Evolutionary conservation across 2,888 invertebrate species (phyloP).

Genomic region (Eustalomyia histrio): DNA sequence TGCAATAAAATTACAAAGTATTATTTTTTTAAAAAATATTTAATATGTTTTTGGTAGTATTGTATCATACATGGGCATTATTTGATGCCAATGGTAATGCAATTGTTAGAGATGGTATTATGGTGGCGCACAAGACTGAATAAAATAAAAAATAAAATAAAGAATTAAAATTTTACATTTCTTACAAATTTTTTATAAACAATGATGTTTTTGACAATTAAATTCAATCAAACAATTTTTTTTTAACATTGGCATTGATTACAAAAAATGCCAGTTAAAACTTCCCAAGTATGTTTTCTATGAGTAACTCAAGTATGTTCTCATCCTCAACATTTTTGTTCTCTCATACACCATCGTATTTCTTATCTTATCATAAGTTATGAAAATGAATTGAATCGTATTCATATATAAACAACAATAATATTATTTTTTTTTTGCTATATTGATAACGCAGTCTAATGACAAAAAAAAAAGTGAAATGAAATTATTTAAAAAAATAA

Average conservation of each 20-base stretch:
- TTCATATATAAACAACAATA: neutral
- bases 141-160: too few species aligned
- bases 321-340: neutral
- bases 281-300: too few species aligned
- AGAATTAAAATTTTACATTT: too few species aligned
- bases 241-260: too few species aligned
- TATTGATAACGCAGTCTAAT: constrained; percentile 52
- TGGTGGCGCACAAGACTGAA: too few species aligned
- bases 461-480: constrained; percentile 6
- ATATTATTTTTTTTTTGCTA: constrained; percentile 13
- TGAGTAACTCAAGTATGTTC: constrained; percentile 6
- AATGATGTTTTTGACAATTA: too few species aligned
- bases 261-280: too few species aligned
- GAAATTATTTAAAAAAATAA: constrained; percentile 5
- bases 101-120: too few species aligned
- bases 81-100: too few species aligned
- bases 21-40: constrained; percentile 6
- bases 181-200: too few species aligned
- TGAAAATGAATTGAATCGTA: constrained; percentile 45
- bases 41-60: constrained; percentile 1
- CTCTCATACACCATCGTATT: constrained; percentile 22
- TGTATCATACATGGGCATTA: too few species aligned
- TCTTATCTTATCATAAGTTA: constrained; percentile 58
- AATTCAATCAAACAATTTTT: too few species aligned
- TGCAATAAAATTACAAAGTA: constrained; percentile 13